Evolutionary conservation across 2,888 invertebrate genomes (phyloP), one percentile per base, ranked within the genome.

Genomic region (Drosophila formosana): DNA sequence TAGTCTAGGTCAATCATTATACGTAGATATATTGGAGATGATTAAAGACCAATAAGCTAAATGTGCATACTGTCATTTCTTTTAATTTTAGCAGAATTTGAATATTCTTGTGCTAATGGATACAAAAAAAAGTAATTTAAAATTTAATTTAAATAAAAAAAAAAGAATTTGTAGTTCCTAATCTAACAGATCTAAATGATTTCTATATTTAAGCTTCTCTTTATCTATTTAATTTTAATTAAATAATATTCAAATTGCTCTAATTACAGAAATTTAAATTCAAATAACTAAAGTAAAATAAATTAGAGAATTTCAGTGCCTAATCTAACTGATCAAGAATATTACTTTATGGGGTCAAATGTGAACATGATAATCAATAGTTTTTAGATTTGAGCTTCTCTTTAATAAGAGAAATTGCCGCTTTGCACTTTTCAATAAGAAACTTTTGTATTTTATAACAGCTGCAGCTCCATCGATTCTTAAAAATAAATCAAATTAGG

Each of bases 41-140:
- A 80, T 87, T 67, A 69, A 74, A 75, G 45, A 60, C 46, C 34
- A 78, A 68, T 72, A 75, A 72, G 82, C 72, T 66, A 41, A 63
- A 71, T 71, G 71, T 57, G 72, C 66, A 60, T 73, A 66, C 58
- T 68, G 68, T 58, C 57, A 65, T 34, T 5, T 28, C 1, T 5
- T 28, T 28, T 28, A 1, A 30, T 6, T 30, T 30, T 30, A 6
- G n/a, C n/a, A n/a, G n/a, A n/a, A n/a, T n/a, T n/a, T n/a, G 7
- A 30, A 30, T 28, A 30, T 30, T 7, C 6, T 30, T 30, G 7
- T 4, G 5, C 7, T 30, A 30, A 30, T 6, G 7, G 30, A 6
- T 30, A 7, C 7, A 6, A 30, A 30, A 5, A 30, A 6, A 30
- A 6, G 1, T 30, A 30, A 6, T 7, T 37, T 37, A 0, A n/a